Conservation (phyloP, 2,113 vertebrate genomes). For the Solenodon paradoxus region DNA sequence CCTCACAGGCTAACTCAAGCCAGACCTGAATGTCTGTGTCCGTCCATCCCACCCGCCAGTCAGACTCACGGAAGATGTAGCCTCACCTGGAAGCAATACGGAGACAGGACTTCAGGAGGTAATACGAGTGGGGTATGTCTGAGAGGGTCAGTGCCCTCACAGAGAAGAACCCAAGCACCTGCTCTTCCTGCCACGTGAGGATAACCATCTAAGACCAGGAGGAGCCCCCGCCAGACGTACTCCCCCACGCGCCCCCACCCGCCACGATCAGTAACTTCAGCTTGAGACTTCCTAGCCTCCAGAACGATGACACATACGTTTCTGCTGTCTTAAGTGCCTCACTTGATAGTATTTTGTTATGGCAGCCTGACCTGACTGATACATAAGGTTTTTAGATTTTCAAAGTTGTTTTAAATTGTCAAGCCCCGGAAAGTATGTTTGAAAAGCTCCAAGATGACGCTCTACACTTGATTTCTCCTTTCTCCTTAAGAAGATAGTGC, state of each 20-base stretch:
- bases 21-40: not conserved
- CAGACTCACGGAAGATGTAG: too few species aligned
- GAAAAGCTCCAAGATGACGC: not conserved
- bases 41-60: too few species aligned
- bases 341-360: not conserved
- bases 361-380: not conserved
- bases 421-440: constrained; percentile 28
- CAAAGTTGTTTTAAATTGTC: constrained; percentile 7
- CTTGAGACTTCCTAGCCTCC: not conserved
- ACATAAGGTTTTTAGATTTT: not conserved
- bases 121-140: not conserved
- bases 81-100: too few species aligned
- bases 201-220: not conserved
- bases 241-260: too few species aligned
- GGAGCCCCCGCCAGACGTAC: not conserved
- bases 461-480: constrained; percentile 9
- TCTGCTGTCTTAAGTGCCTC: not conserved
- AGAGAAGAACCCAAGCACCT: not conserved
- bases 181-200: not conserved
- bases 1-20: not conserved
- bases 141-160: not conserved
- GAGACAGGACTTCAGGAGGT: not conserved
- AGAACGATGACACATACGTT: not conserved
- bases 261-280: not conserved
- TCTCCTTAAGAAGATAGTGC: not conserved